phyloP scores from a whole-genome alignment of 2,797 vertebrate species.

The Taenioides sp. region DNA sequence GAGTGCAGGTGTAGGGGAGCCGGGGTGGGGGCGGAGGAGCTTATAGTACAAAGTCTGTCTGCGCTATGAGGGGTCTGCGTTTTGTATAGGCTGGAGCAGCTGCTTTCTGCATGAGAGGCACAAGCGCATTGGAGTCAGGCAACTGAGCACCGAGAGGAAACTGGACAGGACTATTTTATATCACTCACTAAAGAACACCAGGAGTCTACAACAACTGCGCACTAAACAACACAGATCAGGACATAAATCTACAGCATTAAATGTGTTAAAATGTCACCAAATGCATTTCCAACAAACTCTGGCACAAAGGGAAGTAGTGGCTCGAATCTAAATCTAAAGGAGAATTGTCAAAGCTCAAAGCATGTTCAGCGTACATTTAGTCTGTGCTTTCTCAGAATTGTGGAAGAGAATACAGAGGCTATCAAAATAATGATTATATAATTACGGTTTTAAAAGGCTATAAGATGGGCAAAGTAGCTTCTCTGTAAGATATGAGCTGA shows the following conservation, averaged over 20 bases:
- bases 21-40: conserved; percentile 45
- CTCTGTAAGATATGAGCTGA: neutral
- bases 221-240: neutral
- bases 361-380: neutral
- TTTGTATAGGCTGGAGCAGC: conserved; percentile 52
- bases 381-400: neutral
- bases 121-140: conserved; percentile 28
- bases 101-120: conserved; percentile 45
- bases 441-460: neutral
- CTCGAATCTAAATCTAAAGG: neutral
- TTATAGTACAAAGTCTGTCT: conserved; percentile 45
- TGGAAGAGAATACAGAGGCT: neutral
- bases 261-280: neutral
- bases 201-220: conserved; percentile 21
- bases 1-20: conserved; percentile 58
- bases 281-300: neutral
- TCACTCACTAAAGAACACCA: conserved; percentile 17
- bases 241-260: neutral
- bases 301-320: neutral
- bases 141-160: conserved; percentile 7
- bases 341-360: neutral
- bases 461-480: neutral
- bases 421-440: neutral
- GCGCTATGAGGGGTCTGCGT: conserved; percentile 47
- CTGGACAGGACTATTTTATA: conserved; percentile 9